Evolutionary conservation across 2,888 invertebrate species (phyloP), one percentile per base, ranked within the genome.

Genomic region (Folsomia candida): DNA sequence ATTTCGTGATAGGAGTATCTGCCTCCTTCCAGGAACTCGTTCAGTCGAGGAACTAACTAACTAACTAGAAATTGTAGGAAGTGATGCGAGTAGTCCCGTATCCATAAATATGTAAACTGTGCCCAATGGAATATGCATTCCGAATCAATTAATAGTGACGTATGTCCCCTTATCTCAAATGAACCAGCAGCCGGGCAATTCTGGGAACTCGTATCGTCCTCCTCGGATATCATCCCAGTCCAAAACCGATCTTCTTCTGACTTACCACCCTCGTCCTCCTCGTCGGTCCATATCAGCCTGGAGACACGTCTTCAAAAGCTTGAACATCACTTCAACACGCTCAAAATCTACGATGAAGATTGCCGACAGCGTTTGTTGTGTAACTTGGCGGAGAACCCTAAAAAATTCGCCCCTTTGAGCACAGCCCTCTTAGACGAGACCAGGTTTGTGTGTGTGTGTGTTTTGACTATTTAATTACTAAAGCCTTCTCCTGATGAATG

Each of bases 331-430:
- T 82, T 82, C 73, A 75, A 77, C 27, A 78, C 77, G 2, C 76
- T 82, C n/a, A 71, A 76, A 60, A 79, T 82, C 24, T 65, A 77
- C 51, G 80, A 80, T 11, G 81, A 81, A 59, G 82, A 81, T 65
- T 82, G 82, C 69, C 76, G 81, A n/a, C 81, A 80, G 63, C 71
- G 81, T 28, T 72, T 82, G 61, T 63, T 82, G 37, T 82, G 82
- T 66, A 81, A 81, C 69, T 78, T 81, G 47, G 75, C 81, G 18
- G 70, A 76, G 25, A 80, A 80, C 6, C 81, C 80, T 1, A 76
- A 76, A 2, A 80, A 80, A 62, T 82, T 80, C 68, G 78, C 80
- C 14, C 82, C 82, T 0, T 78, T 82, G 25, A 79, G 81, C 58
- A 76, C 75, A 59, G 80, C 81, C 20, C 76, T 82, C 26, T 72